These are phyloP conservation scores for Drosophila sordidula DNA, from an alignment of 2,888 invertebrate species.

Conservation along the genomic window DNA sequence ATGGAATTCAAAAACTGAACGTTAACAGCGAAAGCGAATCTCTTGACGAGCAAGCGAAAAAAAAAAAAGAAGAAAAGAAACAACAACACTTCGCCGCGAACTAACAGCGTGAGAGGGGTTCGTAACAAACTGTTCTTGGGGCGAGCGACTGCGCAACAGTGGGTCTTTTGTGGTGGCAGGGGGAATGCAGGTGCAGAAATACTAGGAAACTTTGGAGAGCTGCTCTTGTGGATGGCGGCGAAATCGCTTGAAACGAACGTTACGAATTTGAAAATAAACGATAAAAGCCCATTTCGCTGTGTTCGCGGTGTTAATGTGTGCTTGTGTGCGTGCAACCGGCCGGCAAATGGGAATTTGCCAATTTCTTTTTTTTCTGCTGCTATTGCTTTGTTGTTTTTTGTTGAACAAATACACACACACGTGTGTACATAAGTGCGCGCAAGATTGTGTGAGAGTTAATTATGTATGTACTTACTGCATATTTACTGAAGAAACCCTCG, in stretches of 20 bases:
- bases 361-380: conserved; percentile 20
- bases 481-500: conserved; percentile 88
- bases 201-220: conserved; percentile 62
- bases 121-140: conserved; percentile 34
- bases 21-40: conserved; percentile 57
- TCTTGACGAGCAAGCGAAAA: conserved; percentile 32
- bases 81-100: conserved; percentile 11
- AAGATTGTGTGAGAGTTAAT: conserved; percentile 19
- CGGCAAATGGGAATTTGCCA: conserved; percentile 46
- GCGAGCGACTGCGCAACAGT: conserved; percentile 21
- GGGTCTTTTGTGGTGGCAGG: conserved; percentile 7
- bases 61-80: too few relatives aligned
- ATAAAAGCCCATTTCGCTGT: conserved; percentile 26
- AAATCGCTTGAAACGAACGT: conserved; percentile 60
- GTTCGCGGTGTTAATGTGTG: conserved; percentile 14
- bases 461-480: conserved; percentile 87
- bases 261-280: conserved; percentile 61
- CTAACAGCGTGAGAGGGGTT: conserved; percentile 13
- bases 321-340: conserved; percentile 54
- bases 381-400: conserved; percentile 27
- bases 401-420: conserved; percentile 41
- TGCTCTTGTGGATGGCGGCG: conserved; percentile 46
- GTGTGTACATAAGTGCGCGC: conserved; percentile 2
- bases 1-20: conserved; percentile 58
- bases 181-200: conserved; percentile 56